Evolutionary conservation across 1,140 invertebrate genomes (phyloP).

Genomic region (Chironomus striatipennis): DNA sequence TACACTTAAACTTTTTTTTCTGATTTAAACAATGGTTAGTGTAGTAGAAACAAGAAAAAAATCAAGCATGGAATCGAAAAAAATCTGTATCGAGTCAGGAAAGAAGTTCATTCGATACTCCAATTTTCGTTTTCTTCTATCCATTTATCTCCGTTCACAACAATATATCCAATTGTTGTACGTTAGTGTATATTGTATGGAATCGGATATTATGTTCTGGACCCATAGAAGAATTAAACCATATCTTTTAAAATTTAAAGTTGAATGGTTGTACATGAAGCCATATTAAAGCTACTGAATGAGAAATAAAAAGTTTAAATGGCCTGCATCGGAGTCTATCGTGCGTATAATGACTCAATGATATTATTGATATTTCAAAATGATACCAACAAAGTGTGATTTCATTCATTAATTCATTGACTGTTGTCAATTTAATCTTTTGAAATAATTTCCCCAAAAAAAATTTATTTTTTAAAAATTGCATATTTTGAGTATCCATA

Average conservation of each 20-base stretch:
- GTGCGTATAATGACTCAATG: background rate
- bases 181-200: background rate
- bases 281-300: background rate
- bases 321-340: background rate
- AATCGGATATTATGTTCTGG: conserved; percentile 19
- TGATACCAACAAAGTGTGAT: background rate
- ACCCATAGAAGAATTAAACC: conserved; percentile 10
- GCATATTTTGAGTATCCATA: too few species aligned
- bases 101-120: conserved; percentile 9
- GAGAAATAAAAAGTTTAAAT: too few species aligned
- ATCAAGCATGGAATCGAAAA: background rate
- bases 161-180: background rate
- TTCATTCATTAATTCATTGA: too few species aligned
- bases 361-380: background rate
- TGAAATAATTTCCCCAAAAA: too few species aligned
- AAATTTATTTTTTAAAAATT: too few species aligned
- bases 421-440: too few species aligned
- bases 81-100: background rate
- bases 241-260: background rate
- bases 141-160: background rate
- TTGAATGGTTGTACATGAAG: background rate
- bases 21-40: background rate
- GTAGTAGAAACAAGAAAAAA: too few species aligned
- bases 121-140: conserved; percentile 14
- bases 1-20: background rate